A percentile compares a stretch with the other conserved stretches of the same genome.
Conservation (phyloP, 2,888 invertebrate genomes). For the Luperina testacea region DNA sequence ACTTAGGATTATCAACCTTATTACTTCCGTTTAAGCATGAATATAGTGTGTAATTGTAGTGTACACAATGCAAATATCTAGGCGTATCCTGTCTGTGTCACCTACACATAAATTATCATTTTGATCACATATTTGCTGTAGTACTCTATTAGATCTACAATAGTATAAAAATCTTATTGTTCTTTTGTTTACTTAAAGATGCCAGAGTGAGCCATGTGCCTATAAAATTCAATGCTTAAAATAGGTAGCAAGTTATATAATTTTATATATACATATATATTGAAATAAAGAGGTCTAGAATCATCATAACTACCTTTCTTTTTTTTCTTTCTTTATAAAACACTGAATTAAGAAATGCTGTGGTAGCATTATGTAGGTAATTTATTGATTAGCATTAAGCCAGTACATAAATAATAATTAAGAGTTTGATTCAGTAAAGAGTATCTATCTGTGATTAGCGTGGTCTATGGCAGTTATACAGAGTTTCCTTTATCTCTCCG, state of each 20-base stretch:
- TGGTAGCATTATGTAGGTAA: too few relatives aligned
- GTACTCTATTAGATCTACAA: slow-evolving; percentile 29
- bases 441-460: slow-evolving; percentile 16
- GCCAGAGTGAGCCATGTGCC: background rate
- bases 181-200: slow-evolving; percentile 30
- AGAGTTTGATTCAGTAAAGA: slow-evolving; percentile 9
- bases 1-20: slow-evolving; percentile 53
- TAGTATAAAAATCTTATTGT: slow-evolving; percentile 28
- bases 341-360: rapidly evolving
- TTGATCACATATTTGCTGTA: slow-evolving; percentile 73
- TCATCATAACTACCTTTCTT: background rate
- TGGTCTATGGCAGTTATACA: slow-evolving; percentile 5
- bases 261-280: background rate
- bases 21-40: slow-evolving; percentile 31
- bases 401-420: background rate
- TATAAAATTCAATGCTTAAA: background rate
- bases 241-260: background rate
- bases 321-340: too few relatives aligned
- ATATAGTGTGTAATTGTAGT: slow-evolving; percentile 32
- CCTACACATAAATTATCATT: slow-evolving; percentile 81
- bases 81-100: slow-evolving; percentile 70
- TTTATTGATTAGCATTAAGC: background rate
- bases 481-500: slow-evolving; percentile 7
- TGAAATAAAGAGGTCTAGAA: background rate
- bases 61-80: slow-evolving; percentile 70